phyloP scores from a whole-genome alignment of 2,113 vertebrate species.

The Nycticebus coucang region DNA sequence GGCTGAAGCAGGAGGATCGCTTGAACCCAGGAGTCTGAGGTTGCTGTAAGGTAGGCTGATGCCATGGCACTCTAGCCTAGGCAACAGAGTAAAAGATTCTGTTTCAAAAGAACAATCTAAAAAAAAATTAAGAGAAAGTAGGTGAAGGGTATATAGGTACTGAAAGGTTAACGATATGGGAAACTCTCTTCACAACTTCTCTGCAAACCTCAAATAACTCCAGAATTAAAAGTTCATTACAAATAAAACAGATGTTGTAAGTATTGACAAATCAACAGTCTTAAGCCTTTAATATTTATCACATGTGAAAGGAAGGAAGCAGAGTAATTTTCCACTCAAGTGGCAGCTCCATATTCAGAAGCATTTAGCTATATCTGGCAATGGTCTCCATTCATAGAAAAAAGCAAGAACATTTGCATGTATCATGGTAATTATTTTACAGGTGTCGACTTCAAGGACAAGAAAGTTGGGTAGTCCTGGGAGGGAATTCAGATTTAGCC shows the following conservation, averaged over 20 bases:
- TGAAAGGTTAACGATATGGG: not conserved
- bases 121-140: not conserved
- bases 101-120: too few relatives aligned
- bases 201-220: not conserved
- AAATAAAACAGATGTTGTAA: constrained; percentile 20
- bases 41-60: too few relatives aligned
- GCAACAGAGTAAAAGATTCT: too few relatives aligned
- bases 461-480: not conserved
- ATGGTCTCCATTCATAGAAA: not conserved
- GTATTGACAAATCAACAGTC: not conserved
- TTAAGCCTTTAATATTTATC: constrained; percentile 27
- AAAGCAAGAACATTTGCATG: constrained; percentile 2
- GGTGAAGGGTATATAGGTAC: not conserved
- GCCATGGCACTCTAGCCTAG: too few relatives aligned
- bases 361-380: not conserved
- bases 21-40: too few relatives aligned
- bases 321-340: constrained; percentile 15
- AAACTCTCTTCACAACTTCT: not conserved
- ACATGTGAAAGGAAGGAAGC: constrained; percentile 16
- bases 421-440: not conserved
- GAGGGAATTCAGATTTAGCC: not conserved
- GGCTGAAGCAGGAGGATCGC: too few relatives aligned
- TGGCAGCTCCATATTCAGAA: not conserved
- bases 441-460: constrained; percentile 26
- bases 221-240: constrained; percentile 34